Percentiles rank a stretch among this genome's conserved stretches.
Conservation (phyloP, 2,113 vertebrate species). For the Scytalopus superciliaris region DNA sequence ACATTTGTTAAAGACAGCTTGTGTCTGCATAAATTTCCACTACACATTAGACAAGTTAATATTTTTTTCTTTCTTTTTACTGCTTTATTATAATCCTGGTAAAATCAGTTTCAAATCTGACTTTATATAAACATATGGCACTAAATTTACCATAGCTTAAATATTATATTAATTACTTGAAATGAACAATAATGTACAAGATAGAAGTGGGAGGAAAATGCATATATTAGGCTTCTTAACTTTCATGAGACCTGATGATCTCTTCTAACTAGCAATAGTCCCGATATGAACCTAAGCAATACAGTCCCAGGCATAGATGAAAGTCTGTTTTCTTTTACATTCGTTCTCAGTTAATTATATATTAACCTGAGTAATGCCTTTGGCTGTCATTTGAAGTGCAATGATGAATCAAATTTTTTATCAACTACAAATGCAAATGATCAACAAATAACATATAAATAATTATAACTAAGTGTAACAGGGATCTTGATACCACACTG, state of each 20-base stretch:
- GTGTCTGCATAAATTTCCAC: constrained; percentile 36
- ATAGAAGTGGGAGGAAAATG: fast-evolving
- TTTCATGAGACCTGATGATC: neutral
- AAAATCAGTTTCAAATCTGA: neutral
- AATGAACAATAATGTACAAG: neutral
- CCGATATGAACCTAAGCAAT: neutral
- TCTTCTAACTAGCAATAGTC: neutral
- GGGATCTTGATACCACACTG: neutral
- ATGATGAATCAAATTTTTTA: neutral
- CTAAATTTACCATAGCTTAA: neutral
- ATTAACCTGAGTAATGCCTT: neutral
- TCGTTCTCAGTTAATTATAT: neutral
- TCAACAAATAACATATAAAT: neutral
- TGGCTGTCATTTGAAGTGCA: neutral
- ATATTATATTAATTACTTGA: neutral
- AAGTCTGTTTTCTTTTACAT: neutral
- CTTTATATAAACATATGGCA: neutral
- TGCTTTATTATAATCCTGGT: neutral
- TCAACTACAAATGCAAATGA: neutral
- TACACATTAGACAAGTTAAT: constrained; percentile 14
- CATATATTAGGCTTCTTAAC: neutral
- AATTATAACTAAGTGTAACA: neutral
- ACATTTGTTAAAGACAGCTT: constrained; percentile 46
- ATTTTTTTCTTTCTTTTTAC: neutral
- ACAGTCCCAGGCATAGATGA: neutral